Conservation (phyloP, 1,140 invertebrate species). For the Drosophila orena region DNA sequence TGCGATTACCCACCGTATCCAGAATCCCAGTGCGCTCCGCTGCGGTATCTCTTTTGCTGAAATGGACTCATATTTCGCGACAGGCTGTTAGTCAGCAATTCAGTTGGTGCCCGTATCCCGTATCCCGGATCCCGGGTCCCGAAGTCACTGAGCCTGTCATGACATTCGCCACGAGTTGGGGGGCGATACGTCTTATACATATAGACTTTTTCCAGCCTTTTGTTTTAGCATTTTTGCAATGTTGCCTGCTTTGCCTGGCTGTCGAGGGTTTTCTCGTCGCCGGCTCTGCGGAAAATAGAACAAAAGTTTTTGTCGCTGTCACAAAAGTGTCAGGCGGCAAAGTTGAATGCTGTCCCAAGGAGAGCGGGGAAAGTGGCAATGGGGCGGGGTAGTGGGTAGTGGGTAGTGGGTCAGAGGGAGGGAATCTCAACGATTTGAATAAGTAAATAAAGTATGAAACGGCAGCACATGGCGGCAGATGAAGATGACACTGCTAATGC, state of each 20-base stretch:
- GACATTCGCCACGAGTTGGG: slow-evolving; percentile 66
- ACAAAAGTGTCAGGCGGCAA: slow-evolving; percentile 83
- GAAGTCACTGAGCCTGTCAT: slow-evolving; percentile 82
- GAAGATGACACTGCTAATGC: slow-evolving; percentile 75
- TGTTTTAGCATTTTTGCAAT: slow-evolving; percentile 75
- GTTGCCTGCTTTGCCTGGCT: slow-evolving; percentile 42
- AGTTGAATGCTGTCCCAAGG: slow-evolving; percentile 71
- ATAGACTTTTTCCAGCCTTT: slow-evolving; percentile 62
- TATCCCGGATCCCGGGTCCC: slow-evolving; percentile 43
- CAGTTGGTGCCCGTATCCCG: slow-evolving; percentile 51
- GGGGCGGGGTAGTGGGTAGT: slow-evolving; percentile 5
- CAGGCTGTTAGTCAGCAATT: slow-evolving; percentile 83
- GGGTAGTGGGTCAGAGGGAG: slow-evolving; percentile 24
- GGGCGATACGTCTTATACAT: slow-evolving; percentile 46
- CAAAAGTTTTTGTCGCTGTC: slow-evolving; percentile 83
- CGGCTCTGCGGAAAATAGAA: slow-evolving; percentile 69
- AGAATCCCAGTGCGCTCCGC: slow-evolving; percentile 10
- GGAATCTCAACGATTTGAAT: slow-evolving; percentile 72
- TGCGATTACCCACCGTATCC: slow-evolving; percentile 28
- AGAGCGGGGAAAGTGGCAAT: slow-evolving; percentile 27
- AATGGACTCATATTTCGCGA: slow-evolving; percentile 84
- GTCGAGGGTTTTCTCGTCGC: slow-evolving; percentile 56
- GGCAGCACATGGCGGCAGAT: slow-evolving; percentile 68
- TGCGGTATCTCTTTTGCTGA: slow-evolving; percentile 70
- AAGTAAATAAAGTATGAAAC: slow-evolving; percentile 75